phyloP scores from a whole-genome alignment of 2,888 invertebrate species.

The Zonitis immaculata region DNA sequence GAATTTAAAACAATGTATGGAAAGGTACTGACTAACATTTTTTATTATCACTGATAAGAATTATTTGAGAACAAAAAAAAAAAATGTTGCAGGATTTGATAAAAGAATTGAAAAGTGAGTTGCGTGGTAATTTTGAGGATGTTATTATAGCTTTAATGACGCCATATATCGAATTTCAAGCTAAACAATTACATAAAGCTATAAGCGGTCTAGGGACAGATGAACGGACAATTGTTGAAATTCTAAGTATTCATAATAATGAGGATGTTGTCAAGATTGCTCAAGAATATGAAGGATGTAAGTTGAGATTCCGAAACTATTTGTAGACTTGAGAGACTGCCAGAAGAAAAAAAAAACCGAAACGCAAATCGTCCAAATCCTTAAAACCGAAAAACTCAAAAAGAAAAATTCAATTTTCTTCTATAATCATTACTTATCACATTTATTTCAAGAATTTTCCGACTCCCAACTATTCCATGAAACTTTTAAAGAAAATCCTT shows the following conservation, averaged over 20 bases:
- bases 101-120: conserved; percentile 80
- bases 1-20: conserved; percentile 59
- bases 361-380: no score
- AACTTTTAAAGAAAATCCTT: no score
- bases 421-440: no score
- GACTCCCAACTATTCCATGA: no score
- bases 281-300: conserved; percentile 69
- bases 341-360: no score
- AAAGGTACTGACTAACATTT: conserved; percentile 49
- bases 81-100: conserved; percentile 61
- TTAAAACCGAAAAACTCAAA: no score
- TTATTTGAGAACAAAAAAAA: no score
- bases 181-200: conserved; percentile 74
- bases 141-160: conserved; percentile 76
- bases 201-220: conserved; percentile 78
- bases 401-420: no score
- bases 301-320: conserved; percentile 44
- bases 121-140: conserved; percentile 82
- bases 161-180: conserved; percentile 74
- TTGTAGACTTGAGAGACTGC: not conserved
- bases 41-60: not conserved
- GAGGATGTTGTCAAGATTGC: conserved; percentile 73
- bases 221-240: conserved; percentile 78
- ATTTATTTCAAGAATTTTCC: no score
- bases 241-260: conserved; percentile 79